phyloP scores from a whole-genome alignment of 1,140 invertebrate genomes.

The Bemisia tabaci region DNA sequence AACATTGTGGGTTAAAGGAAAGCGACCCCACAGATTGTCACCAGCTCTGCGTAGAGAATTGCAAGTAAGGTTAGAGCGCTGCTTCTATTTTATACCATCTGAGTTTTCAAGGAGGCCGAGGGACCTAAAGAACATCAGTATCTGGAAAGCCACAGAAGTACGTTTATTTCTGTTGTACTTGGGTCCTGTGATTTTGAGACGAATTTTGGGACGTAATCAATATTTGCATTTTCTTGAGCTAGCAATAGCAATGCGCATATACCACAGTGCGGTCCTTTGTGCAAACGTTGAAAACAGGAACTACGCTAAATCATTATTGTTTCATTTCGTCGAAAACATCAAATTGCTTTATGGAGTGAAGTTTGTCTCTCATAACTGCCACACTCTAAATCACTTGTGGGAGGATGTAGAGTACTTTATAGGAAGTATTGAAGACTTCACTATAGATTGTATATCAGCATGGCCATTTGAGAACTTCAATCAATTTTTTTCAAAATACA shows the following conservation, averaged over 20 bases:
- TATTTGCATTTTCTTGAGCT: conserved; percentile 13
- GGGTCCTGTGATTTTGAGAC: conserved; percentile 26
- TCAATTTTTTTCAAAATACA: conserved; percentile 23
- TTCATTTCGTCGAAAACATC: conserved; percentile 11
- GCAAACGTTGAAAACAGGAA: not conserved
- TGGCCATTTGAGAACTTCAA: conserved; percentile 35
- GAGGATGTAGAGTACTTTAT: conserved; percentile 28
- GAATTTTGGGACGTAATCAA: conserved; percentile 7
- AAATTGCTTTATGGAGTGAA: conserved; percentile 10
- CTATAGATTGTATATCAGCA: conserved; percentile 15
- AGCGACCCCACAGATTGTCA: too few species aligned
- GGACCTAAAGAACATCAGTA: conserved; percentile 21
- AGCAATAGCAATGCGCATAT: conserved; percentile 9
- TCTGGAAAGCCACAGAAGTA: conserved; percentile 33
- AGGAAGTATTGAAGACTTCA: conserved; percentile 27
- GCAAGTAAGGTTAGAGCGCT: too few species aligned
- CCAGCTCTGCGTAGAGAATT: too few species aligned
- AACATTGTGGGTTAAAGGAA: conserved; percentile 22
- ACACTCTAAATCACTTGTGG: conserved; percentile 27
- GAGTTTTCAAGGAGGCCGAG: conserved; percentile 28
- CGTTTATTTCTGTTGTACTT: conserved; percentile 29
- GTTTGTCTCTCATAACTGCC: conserved; percentile 23
- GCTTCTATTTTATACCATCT: conserved; percentile 4
- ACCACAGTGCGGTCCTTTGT: not conserved
- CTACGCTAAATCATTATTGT: conserved; percentile 8